Percentiles rank a stretch among this genome's conserved stretches.
phyloP scores from a whole-genome alignment of 2,888 invertebrate species.

The Scaptomyza reducta region DNA sequence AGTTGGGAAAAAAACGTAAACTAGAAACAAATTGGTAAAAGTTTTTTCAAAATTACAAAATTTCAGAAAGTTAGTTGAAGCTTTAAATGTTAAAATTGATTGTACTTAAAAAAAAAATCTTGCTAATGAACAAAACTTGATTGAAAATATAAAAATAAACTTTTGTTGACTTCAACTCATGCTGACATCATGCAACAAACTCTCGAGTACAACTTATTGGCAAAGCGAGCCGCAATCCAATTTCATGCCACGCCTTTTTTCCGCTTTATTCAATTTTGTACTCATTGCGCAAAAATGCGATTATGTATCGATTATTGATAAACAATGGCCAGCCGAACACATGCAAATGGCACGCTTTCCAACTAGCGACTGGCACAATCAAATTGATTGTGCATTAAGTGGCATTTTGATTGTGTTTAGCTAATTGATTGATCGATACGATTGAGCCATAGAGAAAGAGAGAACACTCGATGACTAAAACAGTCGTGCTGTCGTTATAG shows the following conservation, averaged over 20 bases:
- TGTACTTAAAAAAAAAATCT: no score
- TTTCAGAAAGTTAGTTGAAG: no score
- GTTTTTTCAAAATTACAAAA: no score
- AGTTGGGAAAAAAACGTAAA: not conserved
- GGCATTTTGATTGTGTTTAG: constrained; percentile 54
- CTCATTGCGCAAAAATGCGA: constrained; percentile 66
- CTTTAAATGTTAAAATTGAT: no score
- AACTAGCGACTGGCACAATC: constrained; percentile 37
- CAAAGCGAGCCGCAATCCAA: constrained; percentile 5
- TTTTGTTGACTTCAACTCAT: not conserved
- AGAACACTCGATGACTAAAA: constrained; percentile 11
- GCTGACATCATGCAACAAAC: constrained; percentile 45
- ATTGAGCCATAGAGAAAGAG: constrained; percentile 32
- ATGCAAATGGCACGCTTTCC: constrained; percentile 69
- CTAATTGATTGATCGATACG: constrained; percentile 66
- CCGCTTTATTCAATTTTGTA: constrained; percentile 5
- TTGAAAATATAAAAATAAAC: constrained; percentile 1
- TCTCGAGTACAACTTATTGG: constrained; percentile 1
- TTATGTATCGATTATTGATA: constrained; percentile 43
- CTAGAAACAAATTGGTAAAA: not conserved
- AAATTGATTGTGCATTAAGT: constrained; percentile 47
- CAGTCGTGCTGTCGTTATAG: constrained; percentile 2
- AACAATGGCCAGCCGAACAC: constrained; percentile 19
- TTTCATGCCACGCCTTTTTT: constrained; percentile 50
- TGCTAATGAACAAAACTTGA: not conserved